Conservation (phyloP, 2,888 invertebrate genomes). For the Liposcelis brunnea region DNA sequence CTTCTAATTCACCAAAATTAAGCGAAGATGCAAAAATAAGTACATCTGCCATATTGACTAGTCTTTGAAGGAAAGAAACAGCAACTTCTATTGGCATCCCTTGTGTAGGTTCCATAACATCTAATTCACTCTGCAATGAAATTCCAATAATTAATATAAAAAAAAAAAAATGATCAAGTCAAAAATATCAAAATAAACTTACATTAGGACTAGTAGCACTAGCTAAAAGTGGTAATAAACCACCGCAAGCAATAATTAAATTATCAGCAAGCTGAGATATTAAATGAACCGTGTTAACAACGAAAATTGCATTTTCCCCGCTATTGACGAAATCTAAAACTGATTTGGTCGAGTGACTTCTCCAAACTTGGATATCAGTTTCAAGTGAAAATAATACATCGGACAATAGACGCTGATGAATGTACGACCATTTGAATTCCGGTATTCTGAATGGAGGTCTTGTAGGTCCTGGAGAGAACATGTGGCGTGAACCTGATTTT, state of each 20-base stretch:
- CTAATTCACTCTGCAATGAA: constrained; percentile 74
- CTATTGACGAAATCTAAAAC: constrained; percentile 97
- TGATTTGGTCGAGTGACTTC: constrained; percentile 86
- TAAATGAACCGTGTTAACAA: constrained; percentile 97
- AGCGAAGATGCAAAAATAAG: constrained; percentile 95
- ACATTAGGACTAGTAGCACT: constrained; percentile 98
- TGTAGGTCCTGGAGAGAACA: constrained; percentile 87
- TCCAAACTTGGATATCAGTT: constrained; percentile 68
- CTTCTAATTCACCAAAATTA: constrained; percentile 94
- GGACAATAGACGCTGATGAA: constrained; percentile 88
- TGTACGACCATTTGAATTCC: constrained; percentile 98
- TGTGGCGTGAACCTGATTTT: constrained; percentile 50
- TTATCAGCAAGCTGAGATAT: constrained; percentile 98
- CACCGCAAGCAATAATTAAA: constrained; percentile 96
- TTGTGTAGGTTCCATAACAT: constrained; percentile 95
- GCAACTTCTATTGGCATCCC: constrained; percentile 98
- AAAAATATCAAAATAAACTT: constrained; percentile 27
- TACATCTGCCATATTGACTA: constrained; percentile 97
- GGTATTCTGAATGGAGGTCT: constrained; percentile 96
- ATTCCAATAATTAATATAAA: background rate
- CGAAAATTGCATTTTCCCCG: constrained; percentile 96
- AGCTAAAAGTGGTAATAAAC: constrained; percentile 85
- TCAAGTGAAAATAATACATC: constrained; percentile 94
- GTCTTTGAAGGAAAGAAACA: constrained; percentile 90
- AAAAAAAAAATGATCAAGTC: constrained; percentile 6